phyloP scores from a whole-genome alignment of 1,140 invertebrate genomes.

The Drosophila sulfurigaster region DNA sequence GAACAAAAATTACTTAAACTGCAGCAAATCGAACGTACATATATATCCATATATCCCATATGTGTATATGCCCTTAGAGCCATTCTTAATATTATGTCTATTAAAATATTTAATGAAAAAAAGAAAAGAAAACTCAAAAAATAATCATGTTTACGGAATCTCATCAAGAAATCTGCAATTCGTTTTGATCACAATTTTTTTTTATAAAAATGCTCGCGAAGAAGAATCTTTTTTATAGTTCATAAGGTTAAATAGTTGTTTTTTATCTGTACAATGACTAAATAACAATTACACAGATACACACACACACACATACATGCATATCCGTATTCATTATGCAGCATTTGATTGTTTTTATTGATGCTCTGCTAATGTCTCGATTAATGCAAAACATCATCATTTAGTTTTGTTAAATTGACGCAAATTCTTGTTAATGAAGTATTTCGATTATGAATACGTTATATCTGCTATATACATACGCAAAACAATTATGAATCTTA shows the following conservation, averaged over 20 bases:
- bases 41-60: constrained; percentile 23
- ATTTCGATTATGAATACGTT: constrained; percentile 69
- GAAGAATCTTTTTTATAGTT: constrained; percentile 65
- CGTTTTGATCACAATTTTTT: constrained; percentile 52
- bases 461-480: constrained; percentile 35
- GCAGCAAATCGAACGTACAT: constrained; percentile 26
- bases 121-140: constrained; percentile 4
- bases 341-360: constrained; percentile 29
- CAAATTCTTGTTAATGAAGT: constrained; percentile 73
- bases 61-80: constrained; percentile 48
- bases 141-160: constrained; percentile 66
- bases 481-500: constrained; percentile 11
- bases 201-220: constrained; percentile 29
- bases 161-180: constrained; percentile 64
- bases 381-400: constrained; percentile 41
- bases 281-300: constrained; percentile 3
- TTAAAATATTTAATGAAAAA: constrained; percentile 14
- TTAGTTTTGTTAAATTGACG: constrained; percentile 70
- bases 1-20: constrained; percentile 56
- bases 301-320: constrained; percentile 25
- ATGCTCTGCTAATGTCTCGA: constrained; percentile 22
- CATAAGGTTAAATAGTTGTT: constrained; percentile 40
- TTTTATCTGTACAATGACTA: constrained; percentile 41
- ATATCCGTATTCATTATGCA: constrained; percentile 46
- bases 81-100: constrained; percentile 24